Base-by-base conservation (phyloP, 2,113 vertebrate species). In the Prietella phreatophila region DNA sequence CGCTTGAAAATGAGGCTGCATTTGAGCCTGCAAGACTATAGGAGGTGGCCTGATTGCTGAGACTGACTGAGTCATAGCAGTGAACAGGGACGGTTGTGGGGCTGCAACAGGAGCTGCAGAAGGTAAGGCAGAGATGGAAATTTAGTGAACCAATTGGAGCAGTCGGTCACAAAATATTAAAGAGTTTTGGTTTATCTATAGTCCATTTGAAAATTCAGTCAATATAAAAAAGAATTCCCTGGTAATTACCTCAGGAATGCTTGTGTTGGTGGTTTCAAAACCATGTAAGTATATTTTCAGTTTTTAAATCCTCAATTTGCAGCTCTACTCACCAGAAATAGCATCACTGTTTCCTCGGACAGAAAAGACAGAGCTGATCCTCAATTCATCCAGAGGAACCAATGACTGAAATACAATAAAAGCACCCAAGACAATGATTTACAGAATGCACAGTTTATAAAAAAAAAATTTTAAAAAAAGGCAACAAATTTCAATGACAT, bases 311-410 rank as follows among this genome's bases (percentile, higher is more conserved):
- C 55, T 15, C 11, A n/a, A n/a, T 55, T 7, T 30, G 5, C 78
- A 55, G 50, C 22, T 30, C 50, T 5, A 22, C 55, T 36, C 95
- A 99, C 98, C 96, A 88, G 96, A 91, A 89, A 97, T 93, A 5
- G 93, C 36, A 8, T 86, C 87, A 86, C 91, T 93, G 82, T 88
- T 94, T 15, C 85, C 93, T 94, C 97, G 96, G 90, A 99, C 97
- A 91, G 98, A 99, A 95, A 97, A 99, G 53, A 99, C 98, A 1
- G 98, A 98, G 93, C 98, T 99, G 94, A 99, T 99, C 93, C 97
- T 97, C 93, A 99, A 95, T 93, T 99, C 97, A 85, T 99, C 98
- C 95, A 96, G 97, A 94, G 94, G 94, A 95, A 55, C 92, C 95
- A 95, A 88, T 93, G 95, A 95, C 96, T 93, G 80, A 87, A 83